phyloP scores from a whole-genome alignment of 2,113 vertebrate species.

The Daphoenositta chrysoptera region DNA sequence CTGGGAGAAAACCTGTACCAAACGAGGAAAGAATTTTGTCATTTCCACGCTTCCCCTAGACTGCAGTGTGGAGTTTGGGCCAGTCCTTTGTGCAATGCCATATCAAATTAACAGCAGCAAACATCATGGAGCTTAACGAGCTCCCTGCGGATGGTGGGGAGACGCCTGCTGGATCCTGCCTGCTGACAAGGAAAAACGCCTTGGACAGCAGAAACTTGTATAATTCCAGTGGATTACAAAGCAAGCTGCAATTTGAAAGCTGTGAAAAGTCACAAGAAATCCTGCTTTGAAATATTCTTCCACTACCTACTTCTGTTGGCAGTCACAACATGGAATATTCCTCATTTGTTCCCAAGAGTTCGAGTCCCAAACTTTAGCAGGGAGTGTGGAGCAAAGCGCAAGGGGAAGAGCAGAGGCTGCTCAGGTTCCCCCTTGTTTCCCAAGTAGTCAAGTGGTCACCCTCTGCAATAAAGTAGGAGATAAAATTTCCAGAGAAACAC shows the following conservation, averaged over 20 bases:
- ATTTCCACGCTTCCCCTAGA: neutral
- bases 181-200: neutral
- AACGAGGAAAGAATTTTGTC: neutral
- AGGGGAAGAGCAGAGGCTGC: neutral
- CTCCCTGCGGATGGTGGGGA: neutral
- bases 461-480: neutral
- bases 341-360: neutral
- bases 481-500: neutral
- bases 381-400: neutral
- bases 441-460: neutral
- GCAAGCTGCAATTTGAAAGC: neutral
- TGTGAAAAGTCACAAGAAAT: neutral
- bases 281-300: neutral
- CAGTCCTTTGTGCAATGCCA: neutral
- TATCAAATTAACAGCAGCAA: conserved; percentile 5
- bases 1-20: neutral
- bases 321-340: neutral
- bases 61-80: neutral
- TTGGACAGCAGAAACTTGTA: neutral
- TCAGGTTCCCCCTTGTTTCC: accelerated
- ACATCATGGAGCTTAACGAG: neutral
- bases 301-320: neutral
- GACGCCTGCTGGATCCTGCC: neutral
- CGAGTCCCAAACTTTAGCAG: neutral
- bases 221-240: neutral